These are phyloP conservation scores for Paragorgia papillata DNA, from an alignment of 92 coral and sea anemone species.

Conservation along the genomic window DNA sequence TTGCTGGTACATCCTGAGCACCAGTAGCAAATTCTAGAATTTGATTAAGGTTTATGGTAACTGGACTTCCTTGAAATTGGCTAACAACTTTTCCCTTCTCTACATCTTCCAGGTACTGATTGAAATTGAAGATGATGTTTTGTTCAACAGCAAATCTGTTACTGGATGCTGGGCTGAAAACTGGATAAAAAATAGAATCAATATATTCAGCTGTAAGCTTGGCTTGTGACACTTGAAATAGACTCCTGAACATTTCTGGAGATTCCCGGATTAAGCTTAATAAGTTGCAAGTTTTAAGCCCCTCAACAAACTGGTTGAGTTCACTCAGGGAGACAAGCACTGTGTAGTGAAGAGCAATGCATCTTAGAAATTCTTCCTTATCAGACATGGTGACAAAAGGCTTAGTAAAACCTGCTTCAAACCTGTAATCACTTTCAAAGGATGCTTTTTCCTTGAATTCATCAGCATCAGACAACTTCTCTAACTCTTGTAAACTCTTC, in stretches of 20 bases:
- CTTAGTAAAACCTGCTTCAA: conserved; percentile 7
- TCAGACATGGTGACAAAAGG: conserved; percentile 4
- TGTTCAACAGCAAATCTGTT: conserved; percentile 1
- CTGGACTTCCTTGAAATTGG: not conserved
- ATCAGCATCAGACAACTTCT: conserved; percentile 2
- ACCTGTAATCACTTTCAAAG: conserved; percentile 2
- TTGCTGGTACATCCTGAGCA: conserved; percentile 9
- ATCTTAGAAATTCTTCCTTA: not conserved
- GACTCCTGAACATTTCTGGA: conserved; percentile 7
- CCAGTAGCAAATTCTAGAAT: conserved; percentile 31
- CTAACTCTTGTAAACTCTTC: conserved; percentile 14
- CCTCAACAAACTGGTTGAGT: conserved; percentile 56
- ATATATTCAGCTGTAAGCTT: conserved; percentile 23
- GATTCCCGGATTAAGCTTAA: not conserved
- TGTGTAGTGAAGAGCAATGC: conserved; percentile 37
- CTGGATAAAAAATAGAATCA: conserved; percentile 5
- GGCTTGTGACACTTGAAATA: conserved; percentile 5
- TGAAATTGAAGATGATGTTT: conserved; percentile 21
- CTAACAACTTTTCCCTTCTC: conserved; percentile 12
- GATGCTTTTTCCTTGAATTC: conserved; percentile 27
- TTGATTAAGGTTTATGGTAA: not conserved
- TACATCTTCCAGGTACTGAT: conserved; percentile 29
- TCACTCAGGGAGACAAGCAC: conserved; percentile 53
- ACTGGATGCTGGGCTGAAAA: conserved; percentile 1
- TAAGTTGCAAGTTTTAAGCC: conserved; percentile 51